Percentiles rank a stretch among this genome's conserved stretches.
Evolutionary conservation across 2,888 invertebrate species (phyloP).

Genomic region (Acheta domesticus): DNA sequence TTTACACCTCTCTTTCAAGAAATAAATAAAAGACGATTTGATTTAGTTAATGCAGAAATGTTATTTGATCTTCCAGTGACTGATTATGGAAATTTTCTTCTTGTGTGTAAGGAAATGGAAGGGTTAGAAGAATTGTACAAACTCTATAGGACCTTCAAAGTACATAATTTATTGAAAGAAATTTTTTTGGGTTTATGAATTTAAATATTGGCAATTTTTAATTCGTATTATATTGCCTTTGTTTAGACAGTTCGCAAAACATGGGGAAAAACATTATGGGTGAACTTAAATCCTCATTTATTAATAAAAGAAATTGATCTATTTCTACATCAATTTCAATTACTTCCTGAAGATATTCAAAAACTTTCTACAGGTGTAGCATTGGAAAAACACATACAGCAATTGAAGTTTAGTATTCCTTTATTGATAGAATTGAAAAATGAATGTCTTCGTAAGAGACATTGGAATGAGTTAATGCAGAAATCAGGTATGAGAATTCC

Average conservation of each 20-base stretch:
- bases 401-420: constrained; percentile 11
- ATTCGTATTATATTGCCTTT: too few species aligned
- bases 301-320: not conserved
- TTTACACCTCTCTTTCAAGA: not conserved
- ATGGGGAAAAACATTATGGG: constrained; percentile 20
- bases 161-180: too few species aligned
- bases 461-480: constrained; percentile 21
- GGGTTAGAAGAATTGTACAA: not conserved
- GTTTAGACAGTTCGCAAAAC: not conserved
- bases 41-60: constrained; percentile 19
- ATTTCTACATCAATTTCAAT: not conserved
- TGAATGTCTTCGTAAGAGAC: constrained; percentile 12
- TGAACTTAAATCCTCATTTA: not conserved
- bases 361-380: constrained; percentile 5
- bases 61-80: constrained; percentile 21
- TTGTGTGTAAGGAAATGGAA: not conserved
- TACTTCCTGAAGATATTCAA: constrained; percentile 5
- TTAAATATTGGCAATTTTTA: too few species aligned
- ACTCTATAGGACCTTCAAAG: not conserved
- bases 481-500: not conserved
- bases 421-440: constrained; percentile 20
- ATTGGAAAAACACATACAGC: not conserved
- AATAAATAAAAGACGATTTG: constrained; percentile 12
- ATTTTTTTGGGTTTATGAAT: too few species aligned
- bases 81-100: not conserved